phyloP scores from a whole-genome alignment of 2,797 vertebrate genomes.

The Enteromius treurensis region DNA sequence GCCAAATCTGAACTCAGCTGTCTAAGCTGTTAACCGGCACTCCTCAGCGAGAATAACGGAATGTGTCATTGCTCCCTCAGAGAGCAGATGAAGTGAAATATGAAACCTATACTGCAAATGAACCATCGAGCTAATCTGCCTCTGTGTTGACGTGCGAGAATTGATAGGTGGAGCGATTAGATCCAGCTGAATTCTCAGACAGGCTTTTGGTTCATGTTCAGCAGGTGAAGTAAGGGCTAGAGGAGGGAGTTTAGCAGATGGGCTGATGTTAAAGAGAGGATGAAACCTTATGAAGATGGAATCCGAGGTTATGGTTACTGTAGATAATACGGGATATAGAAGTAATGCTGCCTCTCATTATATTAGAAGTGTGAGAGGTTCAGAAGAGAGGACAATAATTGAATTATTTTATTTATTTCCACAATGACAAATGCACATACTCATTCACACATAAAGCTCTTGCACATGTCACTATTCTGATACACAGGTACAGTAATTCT shows the following conservation, averaged over 20 bases:
- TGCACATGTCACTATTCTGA: neutral
- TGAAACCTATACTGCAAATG: conserved; percentile 13
- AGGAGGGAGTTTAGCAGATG: conserved; percentile 6
- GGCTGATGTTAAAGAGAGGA: neutral
- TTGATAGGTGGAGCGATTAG: conserved; percentile 25
- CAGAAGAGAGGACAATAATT: neutral
- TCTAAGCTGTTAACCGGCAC: conserved; percentile 7
- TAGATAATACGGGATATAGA: neutral
- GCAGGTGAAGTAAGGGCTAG: conserved; percentile 10
- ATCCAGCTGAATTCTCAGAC: conserved; percentile 33
- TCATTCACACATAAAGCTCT: neutral
- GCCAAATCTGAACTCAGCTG: conserved; percentile 6
- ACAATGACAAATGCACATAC: conserved; percentile 8
- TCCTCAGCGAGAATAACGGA: conserved; percentile 35
- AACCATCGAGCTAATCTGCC: conserved; percentile 15
- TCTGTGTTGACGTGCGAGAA: neutral
- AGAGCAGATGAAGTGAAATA: conserved; percentile 3
- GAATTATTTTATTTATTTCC: conserved; percentile 51
- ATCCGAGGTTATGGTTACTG: conserved; percentile 15
- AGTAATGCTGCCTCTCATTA: neutral
- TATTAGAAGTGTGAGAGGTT: neutral
- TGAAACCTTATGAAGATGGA: conserved; percentile 14
- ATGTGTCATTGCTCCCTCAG: conserved; percentile 21
- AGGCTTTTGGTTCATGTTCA: conserved; percentile 29
- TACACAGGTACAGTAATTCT: neutral